Percentiles rank a stretch among this genome's conserved stretches.
These are phyloP conservation scores for Tetraodon nigroviridis DNA, from an alignment of 2,113 vertebrate genomes.

Conservation along the genomic window DNA sequence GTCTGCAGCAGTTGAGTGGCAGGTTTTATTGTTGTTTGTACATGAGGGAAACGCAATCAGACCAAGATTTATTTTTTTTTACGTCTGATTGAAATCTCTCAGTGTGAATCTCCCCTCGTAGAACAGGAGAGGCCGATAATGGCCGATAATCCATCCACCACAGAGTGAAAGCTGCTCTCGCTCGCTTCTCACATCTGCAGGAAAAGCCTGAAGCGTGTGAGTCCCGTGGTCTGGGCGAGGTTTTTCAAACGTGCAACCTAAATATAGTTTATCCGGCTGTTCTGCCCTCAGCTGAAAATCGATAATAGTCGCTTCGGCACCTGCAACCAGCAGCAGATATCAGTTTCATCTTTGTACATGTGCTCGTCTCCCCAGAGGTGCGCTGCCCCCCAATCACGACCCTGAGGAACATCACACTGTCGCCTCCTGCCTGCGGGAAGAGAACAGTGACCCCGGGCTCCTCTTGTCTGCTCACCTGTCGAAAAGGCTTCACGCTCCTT, in stretches of 20 bases:
- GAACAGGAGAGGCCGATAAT: conserved; percentile 2
- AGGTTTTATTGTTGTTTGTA: conserved; percentile 52
- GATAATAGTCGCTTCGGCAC: background rate
- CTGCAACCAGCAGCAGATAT: background rate
- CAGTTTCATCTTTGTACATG: conserved; percentile 22
- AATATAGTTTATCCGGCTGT: conserved; percentile 29
- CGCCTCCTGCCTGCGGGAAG: conserved; percentile 80
- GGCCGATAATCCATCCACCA: conserved; percentile 24
- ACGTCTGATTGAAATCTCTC: conserved; percentile 29
- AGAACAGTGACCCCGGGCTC: conserved; percentile 73
- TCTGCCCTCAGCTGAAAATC: background rate
- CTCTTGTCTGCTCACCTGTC: conserved; percentile 82
- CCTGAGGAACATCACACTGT: conserved; percentile 75
- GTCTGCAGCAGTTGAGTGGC: conserved; percentile 25
- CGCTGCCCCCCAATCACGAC: conserved; percentile 77
- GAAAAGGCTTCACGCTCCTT: conserved; percentile 80
- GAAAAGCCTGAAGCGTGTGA: conserved; percentile 21
- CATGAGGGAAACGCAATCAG: conserved; percentile 40
- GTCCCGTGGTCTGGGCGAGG: conserved; percentile 26
- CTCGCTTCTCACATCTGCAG: conserved; percentile 5
- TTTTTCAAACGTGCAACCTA: conserved; percentile 17
- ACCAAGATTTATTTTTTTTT: conserved; percentile 24
- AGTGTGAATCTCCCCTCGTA: conserved; percentile 1
- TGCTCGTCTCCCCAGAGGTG: conserved; percentile 73
- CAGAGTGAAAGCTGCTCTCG: conserved; percentile 20